These are phyloP conservation scores for Luscinia luscinia DNA, from an alignment of 2,797 vertebrate species.

Conservation along the genomic window DNA sequence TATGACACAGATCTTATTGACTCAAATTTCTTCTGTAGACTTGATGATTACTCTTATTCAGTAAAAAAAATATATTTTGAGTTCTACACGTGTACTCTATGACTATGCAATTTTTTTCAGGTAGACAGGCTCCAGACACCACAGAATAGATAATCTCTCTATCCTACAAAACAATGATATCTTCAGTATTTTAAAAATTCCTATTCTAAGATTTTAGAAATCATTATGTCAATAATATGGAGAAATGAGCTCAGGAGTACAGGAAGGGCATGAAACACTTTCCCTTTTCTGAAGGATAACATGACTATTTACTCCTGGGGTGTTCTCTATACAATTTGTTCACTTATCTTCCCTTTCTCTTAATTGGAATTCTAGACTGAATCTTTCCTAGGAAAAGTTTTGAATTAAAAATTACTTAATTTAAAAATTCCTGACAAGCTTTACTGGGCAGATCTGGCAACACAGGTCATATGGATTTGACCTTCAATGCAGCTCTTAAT, in stretches of 20 bases:
- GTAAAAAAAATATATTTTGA: background rate
- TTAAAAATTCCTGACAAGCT: background rate
- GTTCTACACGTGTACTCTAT: rapidly evolving
- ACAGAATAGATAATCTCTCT: background rate
- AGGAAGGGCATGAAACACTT: background rate
- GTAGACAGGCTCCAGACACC: background rate
- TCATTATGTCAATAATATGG: background rate
- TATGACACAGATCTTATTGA: background rate
- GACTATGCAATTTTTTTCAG: background rate
- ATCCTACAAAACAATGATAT: background rate
- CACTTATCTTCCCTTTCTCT: background rate
- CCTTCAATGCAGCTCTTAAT: background rate
- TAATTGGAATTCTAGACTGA: background rate
- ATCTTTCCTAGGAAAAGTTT: background rate
- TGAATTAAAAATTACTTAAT: background rate
- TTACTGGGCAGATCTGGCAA: background rate
- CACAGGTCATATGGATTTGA: background rate
- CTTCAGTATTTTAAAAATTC: background rate
- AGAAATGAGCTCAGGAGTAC: background rate
- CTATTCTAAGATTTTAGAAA: background rate
- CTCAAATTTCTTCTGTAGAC: background rate
- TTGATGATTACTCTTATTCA: background rate
- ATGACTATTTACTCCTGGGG: background rate
- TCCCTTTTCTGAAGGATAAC: background rate
- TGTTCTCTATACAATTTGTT: background rate